Percentiles rank a stretch among this genome's conserved stretches.
Evolutionary conservation across 1,140 invertebrate species (phyloP).

Genomic region (Neodiprion fabricii): DNA sequence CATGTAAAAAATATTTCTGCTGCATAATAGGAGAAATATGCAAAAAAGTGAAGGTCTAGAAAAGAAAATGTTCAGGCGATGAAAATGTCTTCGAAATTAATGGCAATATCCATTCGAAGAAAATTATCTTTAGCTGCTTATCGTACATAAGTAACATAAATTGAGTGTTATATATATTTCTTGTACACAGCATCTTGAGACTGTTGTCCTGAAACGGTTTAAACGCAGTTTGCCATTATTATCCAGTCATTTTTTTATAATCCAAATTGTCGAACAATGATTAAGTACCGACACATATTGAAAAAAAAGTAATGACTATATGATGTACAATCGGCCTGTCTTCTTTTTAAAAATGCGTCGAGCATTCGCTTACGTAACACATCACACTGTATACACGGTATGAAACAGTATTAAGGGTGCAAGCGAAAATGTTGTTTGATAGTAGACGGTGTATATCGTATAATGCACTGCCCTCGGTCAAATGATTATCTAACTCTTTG

Average conservation of each 20-base stretch:
- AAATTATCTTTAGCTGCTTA: too few relatives aligned
- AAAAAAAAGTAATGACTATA: too few relatives aligned
- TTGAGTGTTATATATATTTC: too few relatives aligned
- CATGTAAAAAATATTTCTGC: too few relatives aligned
- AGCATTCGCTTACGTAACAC: neutral
- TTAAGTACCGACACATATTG: neutral
- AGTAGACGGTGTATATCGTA: neutral
- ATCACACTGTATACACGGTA: neutral
- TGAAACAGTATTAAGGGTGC: neutral
- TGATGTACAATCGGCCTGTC: neutral
- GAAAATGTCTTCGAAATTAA: too few relatives aligned
- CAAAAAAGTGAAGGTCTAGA: too few relatives aligned
- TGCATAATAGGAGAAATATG: too few relatives aligned
- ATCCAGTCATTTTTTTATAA: neutral
- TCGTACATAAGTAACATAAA: too few relatives aligned
- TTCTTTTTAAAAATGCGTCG: neutral
- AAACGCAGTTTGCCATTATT: neutral
- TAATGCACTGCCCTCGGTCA: neutral
- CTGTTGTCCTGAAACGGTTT: neutral
- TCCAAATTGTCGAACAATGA: neutral
- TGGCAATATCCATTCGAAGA: too few relatives aligned
- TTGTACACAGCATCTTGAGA: too few relatives aligned
- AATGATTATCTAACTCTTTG: neutral
- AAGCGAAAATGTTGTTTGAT: neutral
- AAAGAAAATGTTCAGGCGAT: too few relatives aligned